These are phyloP conservation scores for Oophaga pumilio DNA, from an alignment of 2,113 vertebrate genomes.

Conservation along the genomic window DNA sequence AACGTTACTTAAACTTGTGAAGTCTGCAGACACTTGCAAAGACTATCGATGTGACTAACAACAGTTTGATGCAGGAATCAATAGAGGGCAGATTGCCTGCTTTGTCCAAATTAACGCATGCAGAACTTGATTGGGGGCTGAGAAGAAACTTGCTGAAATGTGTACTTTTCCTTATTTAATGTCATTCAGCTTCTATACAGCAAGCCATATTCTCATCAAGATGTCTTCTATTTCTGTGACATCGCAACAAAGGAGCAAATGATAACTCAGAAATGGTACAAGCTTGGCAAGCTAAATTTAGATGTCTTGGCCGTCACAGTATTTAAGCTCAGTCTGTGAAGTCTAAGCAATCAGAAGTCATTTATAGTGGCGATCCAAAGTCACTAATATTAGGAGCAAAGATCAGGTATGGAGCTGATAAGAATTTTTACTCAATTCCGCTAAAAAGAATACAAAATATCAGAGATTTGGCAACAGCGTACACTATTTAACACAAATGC, in stretches of 20 bases:
- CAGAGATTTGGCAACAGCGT: too few relatives aligned
- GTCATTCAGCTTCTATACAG: constrained; percentile 21
- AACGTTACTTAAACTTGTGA: constrained; percentile 12
- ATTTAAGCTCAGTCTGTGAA: constrained; percentile 13
- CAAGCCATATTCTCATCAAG: constrained; percentile 44
- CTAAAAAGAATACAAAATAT: too few relatives aligned
- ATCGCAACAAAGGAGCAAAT: constrained; percentile 48
- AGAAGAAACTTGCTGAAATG: constrained; percentile 38
- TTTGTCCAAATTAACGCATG: constrained; percentile 50
- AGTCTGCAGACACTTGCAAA: constrained; percentile 23
- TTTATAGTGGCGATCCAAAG: constrained; percentile 6
- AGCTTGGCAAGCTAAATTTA: constrained; percentile 46
- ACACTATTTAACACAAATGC: too few relatives aligned
- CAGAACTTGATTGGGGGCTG: constrained; percentile 38
- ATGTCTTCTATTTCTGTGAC: constrained; percentile 48
- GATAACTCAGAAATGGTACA: constrained; percentile 47
- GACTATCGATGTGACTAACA: constrained; percentile 52
- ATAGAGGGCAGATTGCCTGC: constrained; percentile 55
- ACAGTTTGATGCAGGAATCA: constrained; percentile 45
- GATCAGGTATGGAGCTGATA: not conserved
- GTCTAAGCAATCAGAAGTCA: constrained; percentile 5
- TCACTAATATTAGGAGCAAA: not conserved
- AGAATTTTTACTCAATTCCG: too few relatives aligned
- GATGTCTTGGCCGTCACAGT: constrained; percentile 11
- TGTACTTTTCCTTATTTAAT: constrained; percentile 38